A percentile compares a stretch with the other conserved stretches of the same genome.
These are phyloP conservation scores for Cercopithecus mona DNA, from an alignment of 2,113 vertebrate genomes.

Conservation along the genomic window DNA sequence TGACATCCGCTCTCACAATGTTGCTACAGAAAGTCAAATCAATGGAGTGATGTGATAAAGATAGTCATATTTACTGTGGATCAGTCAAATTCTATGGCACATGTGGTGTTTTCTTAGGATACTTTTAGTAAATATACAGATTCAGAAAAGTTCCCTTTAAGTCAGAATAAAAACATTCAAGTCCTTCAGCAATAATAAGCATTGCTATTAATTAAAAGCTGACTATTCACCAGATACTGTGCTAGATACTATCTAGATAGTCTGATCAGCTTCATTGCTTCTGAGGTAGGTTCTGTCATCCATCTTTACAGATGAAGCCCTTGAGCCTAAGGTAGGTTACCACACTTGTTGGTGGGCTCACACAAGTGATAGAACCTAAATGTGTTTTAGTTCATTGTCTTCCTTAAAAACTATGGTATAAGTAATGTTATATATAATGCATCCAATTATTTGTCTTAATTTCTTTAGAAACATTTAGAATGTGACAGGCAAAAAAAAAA, in stretches of 20 bases:
- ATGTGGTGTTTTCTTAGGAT: background rate
- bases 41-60: background rate
- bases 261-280: background rate
- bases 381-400: background rate
- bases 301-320: background rate
- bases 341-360: background rate
- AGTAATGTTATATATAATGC: background rate
- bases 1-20: constrained; percentile 13
- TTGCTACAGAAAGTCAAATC: constrained; percentile 43
- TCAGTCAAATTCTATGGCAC: background rate
- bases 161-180: background rate
- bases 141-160: background rate
- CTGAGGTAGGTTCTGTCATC: background rate
- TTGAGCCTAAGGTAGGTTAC: background rate
- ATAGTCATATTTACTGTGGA: background rate
- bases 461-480: background rate
- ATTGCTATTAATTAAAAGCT: background rate
- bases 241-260: background rate
- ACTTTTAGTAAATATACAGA: constrained; percentile 47
- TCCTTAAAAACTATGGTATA: background rate
- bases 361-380: background rate
- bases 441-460: background rate
- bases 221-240: background rate
- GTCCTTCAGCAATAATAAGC: background rate
- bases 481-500: background rate